These are phyloP conservation scores for Balaenoptera acutorostrata DNA, from an alignment of 2,113 vertebrate species.

Conservation along the genomic window DNA sequence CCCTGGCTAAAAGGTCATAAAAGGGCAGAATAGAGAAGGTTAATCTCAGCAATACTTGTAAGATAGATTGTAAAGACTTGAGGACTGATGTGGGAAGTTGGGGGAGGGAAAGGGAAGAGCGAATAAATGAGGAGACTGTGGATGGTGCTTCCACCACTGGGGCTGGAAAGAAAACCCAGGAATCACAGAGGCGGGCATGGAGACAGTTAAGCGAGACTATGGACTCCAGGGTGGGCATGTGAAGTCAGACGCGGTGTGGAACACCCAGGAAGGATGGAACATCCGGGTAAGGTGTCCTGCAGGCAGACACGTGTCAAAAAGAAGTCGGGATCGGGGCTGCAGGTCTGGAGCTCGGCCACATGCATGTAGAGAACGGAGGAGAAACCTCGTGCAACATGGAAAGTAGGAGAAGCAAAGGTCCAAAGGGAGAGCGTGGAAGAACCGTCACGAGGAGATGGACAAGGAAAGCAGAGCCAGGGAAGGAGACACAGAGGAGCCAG, in stretches of 20 bases:
- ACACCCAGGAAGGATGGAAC: not conserved
- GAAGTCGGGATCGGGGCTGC: too few relatives aligned
- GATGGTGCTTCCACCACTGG: not conserved
- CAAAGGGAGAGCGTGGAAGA: not conserved
- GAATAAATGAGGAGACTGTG: not conserved
- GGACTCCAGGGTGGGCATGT: rapidly evolving
- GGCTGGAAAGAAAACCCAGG: too few relatives aligned
- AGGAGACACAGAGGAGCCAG: too few relatives aligned
- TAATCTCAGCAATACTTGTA: not conserved
- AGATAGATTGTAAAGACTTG: not conserved
- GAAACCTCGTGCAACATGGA: rapidly evolving
- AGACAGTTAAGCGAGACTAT: not conserved
- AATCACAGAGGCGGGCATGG: too few relatives aligned
- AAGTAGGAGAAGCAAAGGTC: not conserved
- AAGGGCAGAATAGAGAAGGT: not conserved
- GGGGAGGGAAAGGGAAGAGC: not conserved
- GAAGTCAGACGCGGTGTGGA: rapidly evolving
- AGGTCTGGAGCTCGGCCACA: too few relatives aligned
- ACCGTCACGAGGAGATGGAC: rapidly evolving
- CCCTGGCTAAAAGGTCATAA: not conserved
- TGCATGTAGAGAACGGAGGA: rapidly evolving
- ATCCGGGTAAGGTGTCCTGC: rapidly evolving
- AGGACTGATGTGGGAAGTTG: not conserved
- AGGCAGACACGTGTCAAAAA: not conserved
- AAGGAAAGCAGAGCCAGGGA: too few relatives aligned